phyloP scores from a whole-genome alignment of 1,140 invertebrate genomes.

The Drosophila tristis region DNA sequence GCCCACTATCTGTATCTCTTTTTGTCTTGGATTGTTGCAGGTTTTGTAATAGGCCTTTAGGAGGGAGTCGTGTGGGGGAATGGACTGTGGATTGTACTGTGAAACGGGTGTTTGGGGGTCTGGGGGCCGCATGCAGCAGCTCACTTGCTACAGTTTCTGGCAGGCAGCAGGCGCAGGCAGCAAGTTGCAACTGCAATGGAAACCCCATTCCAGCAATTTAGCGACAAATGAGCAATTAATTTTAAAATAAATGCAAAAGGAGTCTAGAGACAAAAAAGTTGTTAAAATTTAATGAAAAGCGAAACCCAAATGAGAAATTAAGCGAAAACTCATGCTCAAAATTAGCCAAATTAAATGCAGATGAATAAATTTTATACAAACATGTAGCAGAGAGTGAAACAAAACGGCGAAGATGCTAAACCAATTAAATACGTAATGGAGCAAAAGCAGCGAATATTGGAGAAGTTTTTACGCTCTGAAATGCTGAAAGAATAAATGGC shows the following conservation, averaged over 20 bases:
- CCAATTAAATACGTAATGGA: too few species aligned
- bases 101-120: neutral
- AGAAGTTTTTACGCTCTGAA: too few species aligned
- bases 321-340: too few species aligned
- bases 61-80: slow-evolving; percentile 1
- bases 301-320: too few species aligned
- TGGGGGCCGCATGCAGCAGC: slow-evolving; percentile 22
- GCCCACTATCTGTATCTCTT: neutral
- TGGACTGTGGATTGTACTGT: slow-evolving; percentile 21
- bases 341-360: too few species aligned
- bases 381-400: too few species aligned
- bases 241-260: slow-evolving; percentile 79
- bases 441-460: too few species aligned
- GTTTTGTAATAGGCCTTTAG: slow-evolving; percentile 65
- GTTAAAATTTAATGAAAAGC: too few species aligned
- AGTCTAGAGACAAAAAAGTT: slow-evolving; percentile 24
- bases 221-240: slow-evolving; percentile 82
- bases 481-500: too few species aligned
- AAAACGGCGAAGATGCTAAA: too few species aligned
- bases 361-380: too few species aligned
- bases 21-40: slow-evolving; percentile 48
- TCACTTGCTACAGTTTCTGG: slow-evolving; percentile 64
- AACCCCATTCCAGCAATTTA: slow-evolving; percentile 82
- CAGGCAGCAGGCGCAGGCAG: slow-evolving; percentile 10
- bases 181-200: slow-evolving; percentile 65